phyloP scores from a whole-genome alignment of 2,797 vertebrate species.

The Macropodus opercularis region DNA sequence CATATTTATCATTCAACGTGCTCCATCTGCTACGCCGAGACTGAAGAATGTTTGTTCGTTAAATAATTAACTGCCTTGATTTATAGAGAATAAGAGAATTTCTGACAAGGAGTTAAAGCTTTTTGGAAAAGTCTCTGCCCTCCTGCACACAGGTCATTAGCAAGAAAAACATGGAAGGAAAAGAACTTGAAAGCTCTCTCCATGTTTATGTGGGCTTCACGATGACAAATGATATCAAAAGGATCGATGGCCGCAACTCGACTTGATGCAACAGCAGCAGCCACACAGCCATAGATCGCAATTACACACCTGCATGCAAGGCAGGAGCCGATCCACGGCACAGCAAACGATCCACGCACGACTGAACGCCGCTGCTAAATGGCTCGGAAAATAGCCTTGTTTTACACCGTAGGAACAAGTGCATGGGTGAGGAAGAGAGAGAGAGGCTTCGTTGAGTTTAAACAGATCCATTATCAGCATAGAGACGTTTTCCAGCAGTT shows the following conservation, averaged over 20 bases:
- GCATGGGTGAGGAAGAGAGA: conserved; percentile 24
- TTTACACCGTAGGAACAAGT: conserved; percentile 45
- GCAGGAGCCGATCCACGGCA: conserved; percentile 63
- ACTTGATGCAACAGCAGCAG: conserved; percentile 63
- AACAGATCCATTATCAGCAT: too few relatives aligned
- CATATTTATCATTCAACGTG: conserved; percentile 17
- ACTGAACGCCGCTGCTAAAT: conserved; percentile 70
- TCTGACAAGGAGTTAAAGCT: conserved; percentile 1
- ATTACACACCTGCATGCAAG: conserved; percentile 79
- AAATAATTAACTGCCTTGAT: conserved; percentile 22
- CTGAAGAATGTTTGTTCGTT: conserved; percentile 19
- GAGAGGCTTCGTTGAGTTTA: too few relatives aligned
- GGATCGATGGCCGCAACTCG: conserved; percentile 49
- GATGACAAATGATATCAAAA: conserved; percentile 62
- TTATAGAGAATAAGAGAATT: conserved; percentile 7
- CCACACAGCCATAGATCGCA: conserved; percentile 62
- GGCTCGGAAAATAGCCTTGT: conserved; percentile 74
- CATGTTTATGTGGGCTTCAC: conserved; percentile 34
- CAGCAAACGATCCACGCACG: conserved; percentile 76
- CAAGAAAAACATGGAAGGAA: conserved; percentile 16
- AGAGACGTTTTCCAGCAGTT: too few relatives aligned
- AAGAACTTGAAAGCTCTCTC: conserved; percentile 11
- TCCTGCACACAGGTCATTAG: conserved; percentile 13
- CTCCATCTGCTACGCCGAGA: conserved; percentile 2
- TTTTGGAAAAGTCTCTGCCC: conserved; percentile 9